phyloP scores from a whole-genome alignment of 2,113 vertebrate genomes.

The Tympanuchus pallidicinctus region DNA sequence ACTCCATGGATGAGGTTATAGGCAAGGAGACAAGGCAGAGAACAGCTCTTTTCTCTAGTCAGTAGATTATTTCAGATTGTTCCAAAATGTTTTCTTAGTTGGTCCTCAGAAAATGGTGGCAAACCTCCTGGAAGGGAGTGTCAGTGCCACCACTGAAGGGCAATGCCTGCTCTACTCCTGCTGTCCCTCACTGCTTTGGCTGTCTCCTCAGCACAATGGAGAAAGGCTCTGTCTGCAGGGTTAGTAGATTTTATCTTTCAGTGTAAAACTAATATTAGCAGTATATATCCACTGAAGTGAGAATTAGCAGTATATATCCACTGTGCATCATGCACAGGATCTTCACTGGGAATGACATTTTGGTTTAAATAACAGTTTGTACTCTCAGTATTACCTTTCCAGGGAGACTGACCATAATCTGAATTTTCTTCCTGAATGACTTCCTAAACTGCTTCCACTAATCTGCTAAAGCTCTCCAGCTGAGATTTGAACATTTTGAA shows the following conservation, averaged over 20 bases:
- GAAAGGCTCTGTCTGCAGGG: neutral
- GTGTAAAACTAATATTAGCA: neutral
- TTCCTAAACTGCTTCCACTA: neutral
- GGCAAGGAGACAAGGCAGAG: neutral
- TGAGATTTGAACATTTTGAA: neutral
- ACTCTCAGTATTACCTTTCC: neutral
- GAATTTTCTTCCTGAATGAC: neutral
- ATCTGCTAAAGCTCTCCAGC: neutral
- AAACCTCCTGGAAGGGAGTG: neutral
- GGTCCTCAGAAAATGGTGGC: neutral
- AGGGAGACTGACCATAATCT: neutral
- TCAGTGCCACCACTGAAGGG: neutral
- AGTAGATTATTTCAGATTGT: neutral
- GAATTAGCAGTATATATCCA: neutral
- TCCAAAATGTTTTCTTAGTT: neutral
- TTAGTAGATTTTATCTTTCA: neutral
- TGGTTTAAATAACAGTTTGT: constrained; percentile 1
- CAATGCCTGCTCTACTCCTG: neutral
- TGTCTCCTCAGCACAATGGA: neutral
- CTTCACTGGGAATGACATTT: neutral
- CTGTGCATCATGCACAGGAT: neutral
- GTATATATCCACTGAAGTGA: neutral
- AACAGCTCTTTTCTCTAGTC: neutral
- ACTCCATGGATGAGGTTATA: neutral
- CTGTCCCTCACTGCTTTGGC: neutral